phyloP scores from a whole-genome alignment of 2,113 vertebrate genomes.

The Arvicanthis niloticus region DNA sequence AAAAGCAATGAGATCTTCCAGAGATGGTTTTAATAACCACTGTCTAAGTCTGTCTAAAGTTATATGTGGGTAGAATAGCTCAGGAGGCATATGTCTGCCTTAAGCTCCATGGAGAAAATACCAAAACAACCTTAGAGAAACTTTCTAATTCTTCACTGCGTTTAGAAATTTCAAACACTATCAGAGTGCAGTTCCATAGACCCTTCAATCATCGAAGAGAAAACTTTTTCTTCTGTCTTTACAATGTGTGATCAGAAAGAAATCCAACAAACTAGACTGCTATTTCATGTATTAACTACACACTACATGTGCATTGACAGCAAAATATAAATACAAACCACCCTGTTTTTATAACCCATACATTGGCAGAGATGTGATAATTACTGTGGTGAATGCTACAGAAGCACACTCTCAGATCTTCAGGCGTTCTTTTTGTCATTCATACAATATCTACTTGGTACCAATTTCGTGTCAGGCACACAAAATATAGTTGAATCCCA shows the following conservation, averaged over 20 bases:
- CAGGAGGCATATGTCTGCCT: not conserved
- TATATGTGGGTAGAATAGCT: not conserved
- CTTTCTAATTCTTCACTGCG: not conserved
- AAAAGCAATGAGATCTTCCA: not conserved
- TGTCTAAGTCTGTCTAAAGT: not conserved
- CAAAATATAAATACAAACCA: not conserved
- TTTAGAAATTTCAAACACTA: not conserved
- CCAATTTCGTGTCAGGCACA: not conserved
- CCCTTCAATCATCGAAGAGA: not conserved
- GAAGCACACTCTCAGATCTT: not conserved
- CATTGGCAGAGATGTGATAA: not conserved
- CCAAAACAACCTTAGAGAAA: not conserved
- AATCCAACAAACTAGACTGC: not conserved
- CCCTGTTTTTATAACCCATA: not conserved
- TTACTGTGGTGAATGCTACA: not conserved
- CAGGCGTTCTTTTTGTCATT: not conserved
- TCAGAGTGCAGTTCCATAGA: not conserved
- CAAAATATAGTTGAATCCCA: not conserved
- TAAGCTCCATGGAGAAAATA: not conserved
- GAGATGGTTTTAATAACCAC: not conserved
- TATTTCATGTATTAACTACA: not conserved
- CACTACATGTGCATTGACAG: not conserved
- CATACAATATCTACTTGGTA: constrained; percentile 52
- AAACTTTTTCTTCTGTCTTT: not conserved
- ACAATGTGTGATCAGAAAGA: not conserved